These are phyloP conservation scores for Lemur catta DNA, from an alignment of 2,797 vertebrate species.

Conservation along the genomic window DNA sequence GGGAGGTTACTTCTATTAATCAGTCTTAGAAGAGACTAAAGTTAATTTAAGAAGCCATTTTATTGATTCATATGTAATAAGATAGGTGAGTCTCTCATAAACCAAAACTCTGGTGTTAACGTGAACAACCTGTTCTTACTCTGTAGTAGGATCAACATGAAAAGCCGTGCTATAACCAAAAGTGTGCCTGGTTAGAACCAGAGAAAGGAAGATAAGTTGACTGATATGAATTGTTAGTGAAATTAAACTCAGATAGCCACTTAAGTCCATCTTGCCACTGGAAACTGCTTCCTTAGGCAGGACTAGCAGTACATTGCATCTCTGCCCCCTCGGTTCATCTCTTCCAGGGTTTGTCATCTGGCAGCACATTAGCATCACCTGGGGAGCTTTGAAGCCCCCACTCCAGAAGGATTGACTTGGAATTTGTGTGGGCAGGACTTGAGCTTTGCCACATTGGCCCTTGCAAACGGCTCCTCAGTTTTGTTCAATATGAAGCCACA, in stretches of 20 bases:
- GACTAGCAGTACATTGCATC: no score
- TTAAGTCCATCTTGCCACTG: neutral
- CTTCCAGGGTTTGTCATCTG: neutral
- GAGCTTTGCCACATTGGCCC: neutral
- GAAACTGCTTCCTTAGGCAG: neutral
- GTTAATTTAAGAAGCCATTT: slow-evolving; percentile 19
- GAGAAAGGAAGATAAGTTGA: neutral
- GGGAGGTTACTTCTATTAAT: neutral
- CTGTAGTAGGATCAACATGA: neutral
- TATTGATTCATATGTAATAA: slow-evolving; percentile 8
- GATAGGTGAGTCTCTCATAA: neutral
- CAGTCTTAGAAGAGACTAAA: neutral
- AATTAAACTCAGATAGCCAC: neutral
- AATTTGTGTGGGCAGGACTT: neutral
- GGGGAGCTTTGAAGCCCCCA: neutral
- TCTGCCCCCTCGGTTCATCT: neutral
- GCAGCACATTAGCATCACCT: neutral
- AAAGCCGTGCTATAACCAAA: neutral
- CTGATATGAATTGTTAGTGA: neutral
- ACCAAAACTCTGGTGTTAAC: neutral
- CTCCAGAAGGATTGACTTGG: fast-evolving
- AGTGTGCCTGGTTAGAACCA: neutral
- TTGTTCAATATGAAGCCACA: neutral
- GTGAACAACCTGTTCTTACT: neutral
- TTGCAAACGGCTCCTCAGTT: neutral